Conservation (phyloP, 2,888 invertebrate genomes). For the Leucophenga montana region DNA sequence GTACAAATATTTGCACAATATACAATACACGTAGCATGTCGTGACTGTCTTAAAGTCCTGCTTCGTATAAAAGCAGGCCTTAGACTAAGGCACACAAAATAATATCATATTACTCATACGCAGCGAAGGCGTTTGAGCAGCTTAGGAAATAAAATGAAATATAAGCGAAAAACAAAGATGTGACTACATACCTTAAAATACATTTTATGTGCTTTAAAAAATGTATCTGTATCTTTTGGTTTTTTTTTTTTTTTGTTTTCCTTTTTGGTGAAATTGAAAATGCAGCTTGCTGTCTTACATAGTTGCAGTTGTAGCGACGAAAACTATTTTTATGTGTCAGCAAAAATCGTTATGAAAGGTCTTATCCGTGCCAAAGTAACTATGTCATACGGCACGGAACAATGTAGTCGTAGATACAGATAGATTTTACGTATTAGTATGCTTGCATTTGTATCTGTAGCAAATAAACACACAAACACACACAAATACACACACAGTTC, state of each 20-base stretch:
- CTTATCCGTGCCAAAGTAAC: conserved; percentile 23
- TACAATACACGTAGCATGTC: too few relatives aligned
- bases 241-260: too few relatives aligned
- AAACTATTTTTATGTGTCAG: too few relatives aligned
- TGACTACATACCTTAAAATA: background rate
- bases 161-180: too few relatives aligned
- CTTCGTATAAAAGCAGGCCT: background rate
- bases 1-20: too few relatives aligned
- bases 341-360: conserved; percentile 3
- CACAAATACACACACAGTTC: conserved; percentile 44
- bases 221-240: too few relatives aligned
- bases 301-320: too few relatives aligned
- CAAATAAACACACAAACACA: conserved; percentile 26
- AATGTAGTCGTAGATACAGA: background rate
- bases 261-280: background rate
- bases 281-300: conserved; percentile 42
- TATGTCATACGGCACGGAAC: conserved; percentile 32
- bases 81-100: background rate
- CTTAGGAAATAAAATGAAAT: conserved; percentile 24
- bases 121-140: conserved; percentile 32
- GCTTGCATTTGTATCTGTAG: background rate
- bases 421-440: background rate
- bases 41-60: background rate
- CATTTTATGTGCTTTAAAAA: background rate
- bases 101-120: conserved; percentile 41